phyloP scores from a whole-genome alignment of 2,797 vertebrate species.

The Poecilia velifera region DNA sequence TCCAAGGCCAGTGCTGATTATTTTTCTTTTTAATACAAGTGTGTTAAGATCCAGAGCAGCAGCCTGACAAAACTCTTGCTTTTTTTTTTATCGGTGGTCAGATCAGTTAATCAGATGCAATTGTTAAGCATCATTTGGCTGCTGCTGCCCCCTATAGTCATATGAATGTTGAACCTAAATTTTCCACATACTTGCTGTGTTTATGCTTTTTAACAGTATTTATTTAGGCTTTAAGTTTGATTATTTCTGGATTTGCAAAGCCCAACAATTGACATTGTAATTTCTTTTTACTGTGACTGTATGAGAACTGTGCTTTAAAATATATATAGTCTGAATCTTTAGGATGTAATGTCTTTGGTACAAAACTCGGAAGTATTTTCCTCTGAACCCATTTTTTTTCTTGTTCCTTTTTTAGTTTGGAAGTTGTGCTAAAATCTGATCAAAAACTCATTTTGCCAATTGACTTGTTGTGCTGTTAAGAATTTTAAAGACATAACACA shows the following conservation, averaged over 20 bases:
- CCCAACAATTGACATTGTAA: neutral
- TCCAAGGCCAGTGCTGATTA: neutral
- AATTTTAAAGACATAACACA: neutral
- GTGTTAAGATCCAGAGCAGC: neutral
- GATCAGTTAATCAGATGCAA: neutral
- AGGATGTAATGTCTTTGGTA: neutral
- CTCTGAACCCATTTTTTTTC: neutral
- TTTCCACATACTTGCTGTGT: neutral
- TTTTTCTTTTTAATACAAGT: neutral
- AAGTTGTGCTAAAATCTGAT: neutral
- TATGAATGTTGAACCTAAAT: neutral
- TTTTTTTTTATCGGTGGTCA: neutral
- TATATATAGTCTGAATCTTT: neutral
- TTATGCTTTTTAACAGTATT: neutral
- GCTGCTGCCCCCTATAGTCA: neutral
- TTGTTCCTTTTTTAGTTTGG: neutral
- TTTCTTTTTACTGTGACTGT: neutral
- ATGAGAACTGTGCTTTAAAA: neutral
- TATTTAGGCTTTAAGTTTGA: neutral
- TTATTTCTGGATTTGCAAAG: neutral
- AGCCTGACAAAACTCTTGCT: neutral
- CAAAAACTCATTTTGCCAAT: neutral
- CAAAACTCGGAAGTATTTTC: neutral
- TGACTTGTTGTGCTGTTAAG: neutral
- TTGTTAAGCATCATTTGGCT: neutral